A percentile compares a stretch with the other conserved stretches of the same genome.
These are phyloP conservation scores for Oncorhynchus mykiss DNA, from an alignment of 2,113 vertebrate genomes.

Conservation along the genomic window DNA sequence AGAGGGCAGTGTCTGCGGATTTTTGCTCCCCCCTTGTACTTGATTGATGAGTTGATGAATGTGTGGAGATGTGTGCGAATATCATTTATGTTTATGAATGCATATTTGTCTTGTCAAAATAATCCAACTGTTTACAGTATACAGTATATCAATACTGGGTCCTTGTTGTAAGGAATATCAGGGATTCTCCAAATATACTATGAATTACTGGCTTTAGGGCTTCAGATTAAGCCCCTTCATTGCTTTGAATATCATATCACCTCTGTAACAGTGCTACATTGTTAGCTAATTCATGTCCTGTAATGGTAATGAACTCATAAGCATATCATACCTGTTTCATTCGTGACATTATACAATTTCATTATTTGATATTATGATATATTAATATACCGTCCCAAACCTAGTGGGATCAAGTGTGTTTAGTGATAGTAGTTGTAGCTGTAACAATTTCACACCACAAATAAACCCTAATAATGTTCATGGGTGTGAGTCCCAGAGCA, in stretches of 20 bases:
- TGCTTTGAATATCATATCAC: too few relatives aligned
- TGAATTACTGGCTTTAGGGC: too few relatives aligned
- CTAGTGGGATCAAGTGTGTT: not conserved
- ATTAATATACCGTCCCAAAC: not conserved
- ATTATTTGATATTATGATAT: not conserved
- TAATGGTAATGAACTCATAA: not conserved
- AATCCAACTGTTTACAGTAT: too few relatives aligned
- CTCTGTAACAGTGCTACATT: too few relatives aligned
- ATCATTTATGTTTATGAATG: not conserved
- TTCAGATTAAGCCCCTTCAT: too few relatives aligned
- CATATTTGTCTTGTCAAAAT: not conserved
- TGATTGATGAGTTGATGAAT: not conserved
- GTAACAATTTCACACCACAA: not conserved
- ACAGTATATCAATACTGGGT: too few relatives aligned
- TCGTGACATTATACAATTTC: not conserved
- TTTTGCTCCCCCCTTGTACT: not conserved
- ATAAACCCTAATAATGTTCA: too few relatives aligned
- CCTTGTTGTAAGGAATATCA: not conserved
- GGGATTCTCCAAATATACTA: conserved; percentile 4
- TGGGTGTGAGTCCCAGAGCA: not conserved
- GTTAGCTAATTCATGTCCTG: too few relatives aligned
- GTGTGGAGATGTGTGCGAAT: not conserved
- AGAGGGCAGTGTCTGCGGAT: not conserved
- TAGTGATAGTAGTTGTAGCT: not conserved
- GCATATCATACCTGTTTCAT: not conserved